Percentiles rank a stretch among this genome's conserved stretches.
Evolutionary conservation across 2,888 invertebrate genomes (phyloP).

Genomic region (Mactromeris polynyma): DNA sequence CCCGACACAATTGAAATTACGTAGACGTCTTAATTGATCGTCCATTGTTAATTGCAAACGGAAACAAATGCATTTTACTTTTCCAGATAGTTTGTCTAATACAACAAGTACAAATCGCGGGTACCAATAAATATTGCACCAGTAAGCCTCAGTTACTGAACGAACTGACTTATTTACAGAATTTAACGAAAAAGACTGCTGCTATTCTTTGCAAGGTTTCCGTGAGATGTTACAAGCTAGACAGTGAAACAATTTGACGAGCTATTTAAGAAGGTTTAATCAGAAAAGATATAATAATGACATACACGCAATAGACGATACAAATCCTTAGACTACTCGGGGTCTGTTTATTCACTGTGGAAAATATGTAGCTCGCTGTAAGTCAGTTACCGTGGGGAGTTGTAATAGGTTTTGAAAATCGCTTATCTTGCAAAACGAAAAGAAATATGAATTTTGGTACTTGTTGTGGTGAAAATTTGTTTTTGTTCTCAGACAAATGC

Average conservation of each 20-base stretch:
- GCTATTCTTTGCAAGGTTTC: background rate
- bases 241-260: background rate
- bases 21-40: background rate
- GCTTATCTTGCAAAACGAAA: background rate
- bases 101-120: no score
- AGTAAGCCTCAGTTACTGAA: no score
- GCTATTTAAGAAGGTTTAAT: conserved; percentile 8
- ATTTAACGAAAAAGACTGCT: no score
- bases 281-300: background rate
- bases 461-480: no score
- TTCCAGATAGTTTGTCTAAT: no score
- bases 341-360: background rate
- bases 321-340: background rate
- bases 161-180: no score
- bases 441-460: no score
- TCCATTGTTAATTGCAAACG: background rate
- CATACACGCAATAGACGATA: conserved; percentile 17
- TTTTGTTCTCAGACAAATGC: no score
- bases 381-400: background rate
- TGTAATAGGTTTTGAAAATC: background rate
- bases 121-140: no score
- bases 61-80: background rate
- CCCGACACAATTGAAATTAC: background rate
- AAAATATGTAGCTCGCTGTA: background rate
- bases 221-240: background rate